Evolutionary conservation across 2,888 invertebrate species (phyloP).

Genomic region (Cordilura impudica): DNA sequence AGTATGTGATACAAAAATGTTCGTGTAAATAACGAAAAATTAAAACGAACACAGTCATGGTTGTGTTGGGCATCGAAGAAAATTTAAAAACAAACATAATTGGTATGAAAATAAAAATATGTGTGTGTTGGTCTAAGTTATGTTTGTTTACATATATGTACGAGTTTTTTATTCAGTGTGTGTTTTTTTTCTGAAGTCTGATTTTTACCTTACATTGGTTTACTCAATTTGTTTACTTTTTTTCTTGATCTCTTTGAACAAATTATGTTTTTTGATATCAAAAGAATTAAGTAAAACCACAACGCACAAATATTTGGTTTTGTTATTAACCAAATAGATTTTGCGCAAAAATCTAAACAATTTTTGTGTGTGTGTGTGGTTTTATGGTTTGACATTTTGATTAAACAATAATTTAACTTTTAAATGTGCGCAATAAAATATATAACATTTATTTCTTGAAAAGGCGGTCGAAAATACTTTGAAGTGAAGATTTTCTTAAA

Average conservation of each 20-base stretch:
- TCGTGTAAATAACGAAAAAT: no score
- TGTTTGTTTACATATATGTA: no score
- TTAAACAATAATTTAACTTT: conserved; percentile 7
- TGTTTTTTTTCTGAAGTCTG: no score
- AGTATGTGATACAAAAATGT: no score
- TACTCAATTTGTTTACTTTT: background rate
- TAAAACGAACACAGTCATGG: no score
- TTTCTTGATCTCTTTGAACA: background rate
- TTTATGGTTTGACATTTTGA: conserved; percentile 31
- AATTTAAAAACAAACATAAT: no score
- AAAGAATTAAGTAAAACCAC: background rate
- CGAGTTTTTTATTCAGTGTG: no score
- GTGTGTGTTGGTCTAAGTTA: no score
- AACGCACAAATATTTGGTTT: background rate
- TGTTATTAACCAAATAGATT: background rate
- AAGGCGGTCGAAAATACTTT: background rate
- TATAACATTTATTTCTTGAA: background rate
- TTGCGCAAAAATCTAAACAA: background rate
- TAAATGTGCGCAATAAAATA: conserved; percentile 32
- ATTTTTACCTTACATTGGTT: no score
- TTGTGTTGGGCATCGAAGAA: no score
- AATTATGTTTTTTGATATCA: background rate
- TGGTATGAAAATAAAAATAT: no score
- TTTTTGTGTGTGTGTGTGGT: conserved; percentile 1
- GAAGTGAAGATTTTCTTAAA: background rate